Conservation (phyloP, 2,113 vertebrate genomes). For the Cyanoramphus novaezelandiae region DNA sequence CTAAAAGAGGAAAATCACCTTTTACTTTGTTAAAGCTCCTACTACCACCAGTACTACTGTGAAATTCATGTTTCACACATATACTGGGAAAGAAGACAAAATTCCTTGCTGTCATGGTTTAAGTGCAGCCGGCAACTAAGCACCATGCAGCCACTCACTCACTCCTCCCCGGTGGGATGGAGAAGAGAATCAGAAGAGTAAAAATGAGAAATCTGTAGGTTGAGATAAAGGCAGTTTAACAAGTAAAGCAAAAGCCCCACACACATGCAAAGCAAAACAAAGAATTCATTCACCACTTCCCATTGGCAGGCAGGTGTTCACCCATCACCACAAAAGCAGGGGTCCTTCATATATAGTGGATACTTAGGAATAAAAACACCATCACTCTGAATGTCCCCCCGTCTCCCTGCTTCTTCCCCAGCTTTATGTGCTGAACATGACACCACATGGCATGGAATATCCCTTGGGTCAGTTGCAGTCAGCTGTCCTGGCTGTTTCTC, state of each 20-base stretch:
- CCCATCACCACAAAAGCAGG: neutral
- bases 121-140: neutral
- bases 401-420: neutral
- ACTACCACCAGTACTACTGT: neutral
- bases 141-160: neutral
- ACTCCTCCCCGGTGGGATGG: neutral
- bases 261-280: neutral
- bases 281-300: neutral
- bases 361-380: neutral
- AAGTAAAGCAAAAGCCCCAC: neutral
- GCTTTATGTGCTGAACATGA: neutral
- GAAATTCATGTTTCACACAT: neutral
- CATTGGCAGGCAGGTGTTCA: neutral
- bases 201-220: neutral
- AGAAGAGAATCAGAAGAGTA: neutral
- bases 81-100: neutral
- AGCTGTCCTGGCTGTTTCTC: neutral
- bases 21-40: slow-evolving; percentile 3
- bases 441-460: neutral
- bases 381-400: accelerated
- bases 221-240: neutral
- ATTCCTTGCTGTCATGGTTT: neutral
- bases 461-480: neutral
- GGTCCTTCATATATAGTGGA: no score
- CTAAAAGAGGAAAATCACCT: neutral